A percentile compares a stretch with the other conserved stretches of the same genome.
Evolutionary conservation across 2,888 invertebrate species (phyloP).

Genomic region (Heteropelma amictum): DNA sequence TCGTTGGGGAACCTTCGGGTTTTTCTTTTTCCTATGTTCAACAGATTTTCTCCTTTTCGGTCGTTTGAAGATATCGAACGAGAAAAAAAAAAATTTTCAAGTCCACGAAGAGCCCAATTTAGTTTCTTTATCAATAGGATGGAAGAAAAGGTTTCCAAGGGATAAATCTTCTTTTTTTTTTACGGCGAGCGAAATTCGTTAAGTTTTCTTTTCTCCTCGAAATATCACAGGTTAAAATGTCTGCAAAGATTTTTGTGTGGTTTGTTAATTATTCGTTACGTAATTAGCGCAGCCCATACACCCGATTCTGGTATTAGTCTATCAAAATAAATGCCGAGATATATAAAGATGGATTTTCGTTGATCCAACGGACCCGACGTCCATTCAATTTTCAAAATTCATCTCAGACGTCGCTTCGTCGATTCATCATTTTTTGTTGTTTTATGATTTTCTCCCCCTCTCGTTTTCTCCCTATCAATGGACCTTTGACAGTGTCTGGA

Average conservation of each 20-base stretch:
- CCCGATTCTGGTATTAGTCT: conserved; percentile 62
- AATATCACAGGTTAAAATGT: conserved; percentile 76
- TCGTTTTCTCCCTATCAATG: conserved; percentile 77
- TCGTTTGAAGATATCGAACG: too few species aligned
- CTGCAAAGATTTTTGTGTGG: conserved; percentile 64
- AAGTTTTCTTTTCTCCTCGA: conserved; percentile 49
- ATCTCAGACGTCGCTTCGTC: conserved; percentile 18
- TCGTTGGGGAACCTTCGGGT: conserved; percentile 3
- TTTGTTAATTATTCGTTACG: conserved; percentile 58
- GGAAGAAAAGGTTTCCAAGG: too few species aligned
- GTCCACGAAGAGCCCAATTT: too few species aligned
- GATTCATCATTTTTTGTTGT: not conserved
- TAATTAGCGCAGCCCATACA: conserved; percentile 53
- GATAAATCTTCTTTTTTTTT: not conserved
- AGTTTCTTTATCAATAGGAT: too few species aligned
- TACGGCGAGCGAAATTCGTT: conserved; percentile 57
- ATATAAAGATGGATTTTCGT: conserved; percentile 44
- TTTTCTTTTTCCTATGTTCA: not conserved
- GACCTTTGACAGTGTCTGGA: conserved; percentile 85
- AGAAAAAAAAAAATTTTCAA: too few species aligned
- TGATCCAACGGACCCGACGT: too few species aligned
- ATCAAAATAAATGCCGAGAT: conserved; percentile 72
- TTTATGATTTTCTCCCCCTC: not conserved
- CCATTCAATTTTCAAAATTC: conserved; percentile 16
- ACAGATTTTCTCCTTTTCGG: too few species aligned